Evolutionary conservation across 2,888 invertebrate species (phyloP).

Genomic region (Aleiodes testaceus): DNA sequence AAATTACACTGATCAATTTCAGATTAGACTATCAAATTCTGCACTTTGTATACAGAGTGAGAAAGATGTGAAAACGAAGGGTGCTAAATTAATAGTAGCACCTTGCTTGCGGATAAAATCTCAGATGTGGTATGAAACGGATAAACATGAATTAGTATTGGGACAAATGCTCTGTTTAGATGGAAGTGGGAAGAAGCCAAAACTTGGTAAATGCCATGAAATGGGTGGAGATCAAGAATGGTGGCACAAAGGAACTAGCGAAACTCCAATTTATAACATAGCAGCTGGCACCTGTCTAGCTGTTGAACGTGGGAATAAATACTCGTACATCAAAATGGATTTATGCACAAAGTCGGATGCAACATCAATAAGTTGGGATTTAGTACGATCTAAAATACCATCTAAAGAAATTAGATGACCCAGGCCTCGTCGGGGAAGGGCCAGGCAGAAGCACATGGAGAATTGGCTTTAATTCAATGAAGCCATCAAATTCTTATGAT

Average conservation of each 20-base stretch:
- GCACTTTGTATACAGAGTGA: conserved; percentile 86
- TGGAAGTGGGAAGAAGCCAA: conserved; percentile 79
- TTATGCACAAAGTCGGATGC: conserved; percentile 76
- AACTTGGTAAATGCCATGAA: conserved; percentile 93
- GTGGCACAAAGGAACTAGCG: conserved; percentile 84
- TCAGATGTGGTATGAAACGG: conserved; percentile 91
- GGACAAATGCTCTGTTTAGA: conserved; percentile 91
- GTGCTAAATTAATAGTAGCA: conserved; percentile 80
- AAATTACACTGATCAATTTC: conserved; percentile 82
- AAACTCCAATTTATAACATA: conserved; percentile 87
- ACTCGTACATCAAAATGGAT: conserved; percentile 76
- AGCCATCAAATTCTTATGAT: neutral
- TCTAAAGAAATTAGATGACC: conserved; percentile 62
- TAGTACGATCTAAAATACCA: conserved; percentile 67
- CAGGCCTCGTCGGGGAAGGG: conserved; percentile 28
- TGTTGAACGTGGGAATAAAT: conserved; percentile 72
- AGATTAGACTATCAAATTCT: conserved; percentile 83
- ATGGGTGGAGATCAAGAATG: conserved; percentile 94
- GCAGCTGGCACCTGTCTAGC: conserved; percentile 90
- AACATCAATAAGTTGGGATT: conserved; percentile 75
- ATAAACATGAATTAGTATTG: conserved; percentile 86
- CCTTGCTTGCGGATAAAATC: conserved; percentile 81
- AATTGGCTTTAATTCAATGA: conserved; percentile 16
- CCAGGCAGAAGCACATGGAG: conserved; percentile 17
- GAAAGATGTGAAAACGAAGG: conserved; percentile 84